phyloP scores from a whole-genome alignment of 2,888 invertebrate genomes.

The Carpatolechia fugitivella region DNA sequence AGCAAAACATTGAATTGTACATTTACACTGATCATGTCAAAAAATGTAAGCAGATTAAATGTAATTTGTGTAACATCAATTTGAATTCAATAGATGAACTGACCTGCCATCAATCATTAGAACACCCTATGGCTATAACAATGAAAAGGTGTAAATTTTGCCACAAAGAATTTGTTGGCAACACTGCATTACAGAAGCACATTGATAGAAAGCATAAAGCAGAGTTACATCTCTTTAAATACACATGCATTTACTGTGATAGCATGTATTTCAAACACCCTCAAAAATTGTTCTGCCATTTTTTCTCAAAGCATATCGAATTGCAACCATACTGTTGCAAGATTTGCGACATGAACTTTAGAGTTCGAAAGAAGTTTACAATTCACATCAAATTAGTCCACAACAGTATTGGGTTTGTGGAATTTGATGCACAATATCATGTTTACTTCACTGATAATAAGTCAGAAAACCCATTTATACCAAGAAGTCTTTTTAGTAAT shows the following conservation, averaged over 20 bases:
- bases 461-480: conserved; percentile 45
- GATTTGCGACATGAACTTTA: conserved; percentile 54
- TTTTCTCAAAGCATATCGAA: conserved; percentile 48
- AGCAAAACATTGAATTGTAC: conserved; percentile 22
- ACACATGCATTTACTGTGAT: conserved; percentile 51
- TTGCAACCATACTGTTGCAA: conserved; percentile 57
- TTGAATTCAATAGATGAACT: conserved; percentile 42
- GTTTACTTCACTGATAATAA: conserved; percentile 59
- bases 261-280: conserved; percentile 53
- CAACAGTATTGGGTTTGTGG: conserved; percentile 54
- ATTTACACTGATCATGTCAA: conserved; percentile 32
- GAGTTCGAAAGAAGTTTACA: conserved; percentile 53
- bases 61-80: conserved; percentile 38
- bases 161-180: conserved; percentile 48
- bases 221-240: conserved; percentile 55
- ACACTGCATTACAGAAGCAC: conserved; percentile 44
- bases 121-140: conserved; percentile 42
- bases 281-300: conserved; percentile 57
- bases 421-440: conserved; percentile 60
- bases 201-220: conserved; percentile 43
- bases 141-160: conserved; percentile 51
- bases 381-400: conserved; percentile 64
- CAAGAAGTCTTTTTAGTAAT: conserved; percentile 25
- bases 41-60: conserved; percentile 44
- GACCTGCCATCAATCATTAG: conserved; percentile 40